Evolutionary conservation across 2,797 vertebrate species (phyloP), one percentile per base, ranked within the genome.

Genomic region (Acipenser ruthenus): DNA sequence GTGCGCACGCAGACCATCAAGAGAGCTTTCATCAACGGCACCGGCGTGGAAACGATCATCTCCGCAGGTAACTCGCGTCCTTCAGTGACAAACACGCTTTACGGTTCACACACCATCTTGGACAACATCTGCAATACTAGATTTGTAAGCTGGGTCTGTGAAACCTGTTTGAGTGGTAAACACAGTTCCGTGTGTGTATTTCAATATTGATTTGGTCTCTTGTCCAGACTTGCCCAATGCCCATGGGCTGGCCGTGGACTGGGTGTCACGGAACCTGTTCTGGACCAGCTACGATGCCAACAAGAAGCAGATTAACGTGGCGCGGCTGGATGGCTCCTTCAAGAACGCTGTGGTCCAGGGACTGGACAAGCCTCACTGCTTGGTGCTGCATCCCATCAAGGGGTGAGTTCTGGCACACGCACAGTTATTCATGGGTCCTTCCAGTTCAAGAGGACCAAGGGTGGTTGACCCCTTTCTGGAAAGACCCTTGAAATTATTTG

Each of bases 291-390:
- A 97, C 0, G 96, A 98, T 0, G 87, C 92, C 74, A 95, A 94
- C 79, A 97, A 96, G 84, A 98, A 95, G 81, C 96, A 99, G 83
- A 98, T 99, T 75, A 98, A 98, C 0, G 95, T 98, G 73, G 96
- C 96, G 53, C 81, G 95, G 60, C 87, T 99, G 70, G 96, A 99
- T 0, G 96, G 96, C 50, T 98, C 96, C 70, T 99, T 99, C 80
- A 98, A 98, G 83, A 99, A 97, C 0, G 95, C 94, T 0, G 92
- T 98, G 69, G 93, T 98, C 69, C 95, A 97, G 82, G 94, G 94
- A 6, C 83, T 99, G 79, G 95, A 98, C 75, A 96, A 96, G 69
- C 96, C 96, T 0, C 94, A 96, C 56, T 93, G 93, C 77, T 85
- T 99, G 51, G 94, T 95, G 6, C 86, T 94, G 64, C 94, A 98